Base-by-base conservation (phyloP, 1,140 invertebrate genomes). In the Brachionus calyciflorus region DNA sequence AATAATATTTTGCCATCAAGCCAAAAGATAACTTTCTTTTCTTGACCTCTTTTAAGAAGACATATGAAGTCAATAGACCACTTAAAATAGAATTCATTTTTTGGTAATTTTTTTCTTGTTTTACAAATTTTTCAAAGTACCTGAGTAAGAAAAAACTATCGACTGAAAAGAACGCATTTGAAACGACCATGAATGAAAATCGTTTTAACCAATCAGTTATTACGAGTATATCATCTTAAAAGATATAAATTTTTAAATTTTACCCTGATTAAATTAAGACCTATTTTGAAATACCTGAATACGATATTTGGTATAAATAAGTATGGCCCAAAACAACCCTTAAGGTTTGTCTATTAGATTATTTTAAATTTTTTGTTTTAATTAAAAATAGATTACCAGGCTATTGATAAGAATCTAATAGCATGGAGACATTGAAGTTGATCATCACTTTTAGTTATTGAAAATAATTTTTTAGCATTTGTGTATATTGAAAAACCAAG, bases 121-220 rank as follows among this genome's bases (percentile, higher is more conserved):
- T n/a, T n/a, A n/a, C n/a, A n/a, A n/a, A 19, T 40, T 46, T 44
- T 1, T 46, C 5, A 37, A 37, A 37, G 28, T 33, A 70, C 65
- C 65, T 70, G 10, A 70, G 14, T 33, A 73, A 41, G 40, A 73
- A 73, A 73, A 73, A 73, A 19, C 30, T 40, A 33, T 73, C 69
- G 7, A 73, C 69, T 55, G 69, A 73, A 46, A 73, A 73, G 40
- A 73, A 73, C 3, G 69, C 69, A 51, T 73, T 73, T 21, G 69
- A 51, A 3, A 73, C 51, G 19, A 51, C 40, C 10, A 55, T 5
- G 33, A 73, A 73, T 17, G 69, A 73, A 51, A 73, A 55, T 12
- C 69, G 69, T 49, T 73, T 49, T 4, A 55, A 7, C 44, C 44
- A 51, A 21, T 46, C 17, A 19, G 33, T 6, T 17, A 73, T 14